These are phyloP conservation scores for Diarsia mendica DNA, from an alignment of 2,888 invertebrate species.

Conservation along the genomic window DNA sequence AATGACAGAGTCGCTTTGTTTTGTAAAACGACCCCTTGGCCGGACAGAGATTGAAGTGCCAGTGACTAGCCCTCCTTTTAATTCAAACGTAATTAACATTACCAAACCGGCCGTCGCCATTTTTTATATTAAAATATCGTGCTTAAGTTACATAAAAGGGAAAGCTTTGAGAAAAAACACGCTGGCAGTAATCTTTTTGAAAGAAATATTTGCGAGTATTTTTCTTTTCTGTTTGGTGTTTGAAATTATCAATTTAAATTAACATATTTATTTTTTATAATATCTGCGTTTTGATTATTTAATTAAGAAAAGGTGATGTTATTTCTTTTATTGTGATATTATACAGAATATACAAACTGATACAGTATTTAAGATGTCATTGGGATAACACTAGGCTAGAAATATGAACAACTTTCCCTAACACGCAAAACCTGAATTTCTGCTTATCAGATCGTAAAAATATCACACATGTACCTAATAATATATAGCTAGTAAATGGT, in stretches of 20 bases:
- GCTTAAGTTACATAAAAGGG: conserved; percentile 21
- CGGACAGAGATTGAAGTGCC: conserved; percentile 32
- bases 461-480: conserved; percentile 4
- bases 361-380: background rate
- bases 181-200: conserved; percentile 10
- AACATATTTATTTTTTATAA: background rate
- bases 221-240: conserved; percentile 3
- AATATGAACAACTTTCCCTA: background rate
- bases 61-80: conserved; percentile 27
- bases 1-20: conserved; percentile 28
- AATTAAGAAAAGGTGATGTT: background rate
- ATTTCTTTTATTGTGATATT: background rate
- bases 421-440: background rate
- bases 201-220: conserved; percentile 15
- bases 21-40: conserved; percentile 17
- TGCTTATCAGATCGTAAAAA: conserved; percentile 24
- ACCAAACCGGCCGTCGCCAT: conserved; percentile 23
- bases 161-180: conserved; percentile 27
- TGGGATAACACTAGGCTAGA: background rate
- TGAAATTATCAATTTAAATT: conserved; percentile 6
- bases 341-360: background rate
- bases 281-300: background rate
- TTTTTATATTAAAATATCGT: conserved; percentile 45
- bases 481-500: conserved; percentile 26
- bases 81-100: conserved; percentile 49